Evolutionary conservation across 2,888 invertebrate genomes (phyloP).

Genomic region (Cephus spinipes): DNA sequence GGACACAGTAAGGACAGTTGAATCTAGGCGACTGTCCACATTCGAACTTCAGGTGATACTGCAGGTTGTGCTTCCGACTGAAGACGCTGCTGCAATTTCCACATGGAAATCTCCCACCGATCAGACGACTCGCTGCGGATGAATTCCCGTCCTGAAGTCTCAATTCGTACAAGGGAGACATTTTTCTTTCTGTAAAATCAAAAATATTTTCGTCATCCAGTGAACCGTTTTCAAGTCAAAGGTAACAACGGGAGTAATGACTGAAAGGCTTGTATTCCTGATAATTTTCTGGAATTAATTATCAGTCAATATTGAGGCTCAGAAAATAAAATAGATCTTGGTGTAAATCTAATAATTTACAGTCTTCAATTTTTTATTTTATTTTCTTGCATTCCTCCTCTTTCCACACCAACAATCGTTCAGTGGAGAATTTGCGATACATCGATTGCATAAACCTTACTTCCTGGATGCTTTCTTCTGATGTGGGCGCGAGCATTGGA

Average conservation of each 20-base stretch:
- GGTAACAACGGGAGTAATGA: not conserved
- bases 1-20: conserved; percentile 52
- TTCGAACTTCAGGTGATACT: conserved; percentile 49
- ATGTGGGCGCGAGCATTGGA: conserved; percentile 28
- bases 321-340: not conserved
- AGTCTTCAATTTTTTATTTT: not conserved
- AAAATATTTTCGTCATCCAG: not conserved
- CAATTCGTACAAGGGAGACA: not conserved
- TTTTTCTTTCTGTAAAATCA: not conserved
- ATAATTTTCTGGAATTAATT: not conserved
- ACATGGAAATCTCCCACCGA: not conserved
- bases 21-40: conserved; percentile 54
- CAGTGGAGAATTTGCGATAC: conserved; percentile 14
- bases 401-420: not conserved
- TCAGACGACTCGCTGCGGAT: not conserved
- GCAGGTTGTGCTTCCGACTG: conserved; percentile 53
- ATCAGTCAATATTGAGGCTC: not conserved
- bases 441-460: conserved; percentile 37
- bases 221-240: not conserved
- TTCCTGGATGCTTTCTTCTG: conserved; percentile 17
- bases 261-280: not conserved
- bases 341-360: not conserved
- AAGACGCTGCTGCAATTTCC: conserved; percentile 53
- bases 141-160: not conserved
- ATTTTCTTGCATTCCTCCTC: not conserved